A percentile compares a stretch with the other conserved stretches of the same genome.
phyloP scores from a whole-genome alignment of 2,797 vertebrate species.

The Acanthornis magna region DNA sequence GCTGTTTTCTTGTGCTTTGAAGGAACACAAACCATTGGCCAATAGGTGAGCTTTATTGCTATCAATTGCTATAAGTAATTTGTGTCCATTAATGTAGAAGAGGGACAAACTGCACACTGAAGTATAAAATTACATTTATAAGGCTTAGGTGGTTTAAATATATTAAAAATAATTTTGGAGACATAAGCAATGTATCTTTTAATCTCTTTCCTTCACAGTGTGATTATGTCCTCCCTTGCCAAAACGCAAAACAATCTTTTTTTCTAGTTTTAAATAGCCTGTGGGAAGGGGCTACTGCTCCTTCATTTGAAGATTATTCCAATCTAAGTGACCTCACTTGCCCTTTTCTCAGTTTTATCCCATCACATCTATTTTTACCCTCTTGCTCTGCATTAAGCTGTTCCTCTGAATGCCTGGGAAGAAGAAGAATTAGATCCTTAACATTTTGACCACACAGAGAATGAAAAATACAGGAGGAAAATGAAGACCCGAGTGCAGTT shows the following conservation, averaged over 20 bases:
- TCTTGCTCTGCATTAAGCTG: background rate
- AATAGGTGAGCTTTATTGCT: background rate
- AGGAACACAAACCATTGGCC: background rate
- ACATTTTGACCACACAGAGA: background rate
- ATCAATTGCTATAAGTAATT: background rate
- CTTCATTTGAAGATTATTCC: background rate
- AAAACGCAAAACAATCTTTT: background rate
- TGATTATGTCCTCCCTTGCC: background rate
- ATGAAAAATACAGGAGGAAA: background rate
- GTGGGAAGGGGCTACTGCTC: background rate
- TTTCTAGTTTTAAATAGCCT: background rate
- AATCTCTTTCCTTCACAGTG: background rate
- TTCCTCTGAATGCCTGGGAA: background rate
- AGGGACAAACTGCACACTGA: background rate
- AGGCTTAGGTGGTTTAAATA: background rate
- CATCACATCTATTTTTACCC: constrained; percentile 29
- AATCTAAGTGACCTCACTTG: background rate
- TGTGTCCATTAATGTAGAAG: background rate
- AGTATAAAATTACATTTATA: background rate
- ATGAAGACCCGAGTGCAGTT: background rate
- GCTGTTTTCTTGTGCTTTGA: background rate
- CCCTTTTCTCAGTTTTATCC: constrained; percentile 20
- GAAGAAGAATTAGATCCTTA: background rate
- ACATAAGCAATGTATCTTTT: background rate
- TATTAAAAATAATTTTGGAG: background rate